Conservation (phyloP, 2,797 vertebrate genomes). For the Ctenopoma multispine region DNA sequence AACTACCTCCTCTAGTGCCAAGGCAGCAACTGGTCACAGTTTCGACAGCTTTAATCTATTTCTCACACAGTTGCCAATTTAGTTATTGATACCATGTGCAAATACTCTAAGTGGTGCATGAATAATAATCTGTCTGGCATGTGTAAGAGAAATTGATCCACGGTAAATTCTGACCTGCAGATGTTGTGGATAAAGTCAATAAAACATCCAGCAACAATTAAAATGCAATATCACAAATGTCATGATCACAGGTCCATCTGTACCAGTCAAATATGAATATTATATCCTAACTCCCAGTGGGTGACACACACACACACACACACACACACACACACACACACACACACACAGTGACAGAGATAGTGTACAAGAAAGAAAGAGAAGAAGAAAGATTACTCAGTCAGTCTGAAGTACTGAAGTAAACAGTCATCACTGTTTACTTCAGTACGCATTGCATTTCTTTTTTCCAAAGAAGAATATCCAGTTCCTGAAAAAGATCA, state of each 20-base stretch:
- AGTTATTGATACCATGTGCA: constrained; percentile 22
- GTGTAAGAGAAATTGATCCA: not conserved
- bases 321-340: too few species aligned
- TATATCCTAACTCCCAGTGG: not conserved
- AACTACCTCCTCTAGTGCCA: not conserved
- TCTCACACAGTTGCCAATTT: not conserved
- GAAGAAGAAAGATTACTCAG: too few species aligned
- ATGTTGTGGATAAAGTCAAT: constrained; percentile 8
- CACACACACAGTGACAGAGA: too few species aligned
- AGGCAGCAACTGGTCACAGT: constrained; percentile 1
- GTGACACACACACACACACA: too few species aligned
- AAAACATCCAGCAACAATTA: not conserved
- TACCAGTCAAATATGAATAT: not conserved
- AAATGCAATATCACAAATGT: not conserved
- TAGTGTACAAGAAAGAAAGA: too few species aligned
- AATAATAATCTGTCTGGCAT: not conserved
- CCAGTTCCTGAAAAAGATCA: not conserved
- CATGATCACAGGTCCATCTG: not conserved
- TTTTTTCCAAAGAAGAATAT: not conserved
- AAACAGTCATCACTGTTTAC: not conserved
- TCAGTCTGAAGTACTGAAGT: too few species aligned
- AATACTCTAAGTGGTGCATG: not conserved
- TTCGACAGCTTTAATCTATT: not conserved
- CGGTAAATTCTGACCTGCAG: not conserved
- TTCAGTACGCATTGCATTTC: not conserved